phyloP scores from a whole-genome alignment of 2,113 vertebrate species.

The Prionailurus bengalensis region DNA sequence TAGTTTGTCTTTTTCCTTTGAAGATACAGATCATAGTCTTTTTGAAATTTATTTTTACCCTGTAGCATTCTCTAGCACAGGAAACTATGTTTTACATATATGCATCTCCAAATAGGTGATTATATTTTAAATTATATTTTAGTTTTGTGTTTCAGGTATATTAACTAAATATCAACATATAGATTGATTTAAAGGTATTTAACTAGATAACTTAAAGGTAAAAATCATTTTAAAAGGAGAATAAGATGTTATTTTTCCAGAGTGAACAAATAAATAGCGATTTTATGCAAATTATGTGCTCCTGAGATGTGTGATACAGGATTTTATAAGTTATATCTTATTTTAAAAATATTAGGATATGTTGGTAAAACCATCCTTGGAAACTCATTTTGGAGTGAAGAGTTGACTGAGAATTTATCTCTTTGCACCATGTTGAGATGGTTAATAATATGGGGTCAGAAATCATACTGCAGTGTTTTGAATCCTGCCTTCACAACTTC shows the following conservation, averaged over 20 bases:
- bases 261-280: background rate
- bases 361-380: background rate
- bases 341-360: constrained; percentile 10
- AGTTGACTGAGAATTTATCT: background rate
- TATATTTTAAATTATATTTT: background rate
- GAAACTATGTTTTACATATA: background rate
- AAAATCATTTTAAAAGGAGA: background rate
- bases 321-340: background rate
- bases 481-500: background rate
- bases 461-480: background rate
- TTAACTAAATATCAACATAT: background rate
- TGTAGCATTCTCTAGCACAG: background rate
- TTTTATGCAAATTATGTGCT: background rate
- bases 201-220: background rate
- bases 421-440: background rate
- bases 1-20: constrained; percentile 40
- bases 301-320: background rate
- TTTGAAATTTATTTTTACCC: background rate
- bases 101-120: background rate
- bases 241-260: background rate
- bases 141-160: background rate
- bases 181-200: background rate
- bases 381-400: background rate
- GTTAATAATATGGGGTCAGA: background rate
- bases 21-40: background rate